A percentile compares a stretch with the other conserved stretches of the same genome.
These are phyloP conservation scores for Muraenolepis orangiensis DNA, from an alignment of 2,797 vertebrate species.

Conservation along the genomic window DNA sequence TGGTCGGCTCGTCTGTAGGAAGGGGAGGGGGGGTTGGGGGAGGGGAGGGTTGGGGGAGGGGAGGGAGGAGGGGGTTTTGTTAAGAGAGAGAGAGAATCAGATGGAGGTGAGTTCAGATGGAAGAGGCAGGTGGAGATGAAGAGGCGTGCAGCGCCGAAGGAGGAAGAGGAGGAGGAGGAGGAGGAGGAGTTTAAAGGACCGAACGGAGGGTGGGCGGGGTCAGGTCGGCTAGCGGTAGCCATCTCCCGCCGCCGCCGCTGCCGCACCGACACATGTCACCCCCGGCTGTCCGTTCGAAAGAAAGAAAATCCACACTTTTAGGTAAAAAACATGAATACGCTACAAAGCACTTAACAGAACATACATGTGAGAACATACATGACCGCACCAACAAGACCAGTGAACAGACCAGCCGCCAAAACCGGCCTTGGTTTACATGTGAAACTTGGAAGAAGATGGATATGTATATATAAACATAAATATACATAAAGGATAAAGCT, in stretches of 20 bases:
- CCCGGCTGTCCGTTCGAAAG: not conserved
- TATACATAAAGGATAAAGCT: not conserved
- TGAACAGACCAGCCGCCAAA: not conserved
- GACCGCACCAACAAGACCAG: not conserved
- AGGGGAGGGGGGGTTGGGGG: slow-evolving; percentile 20
- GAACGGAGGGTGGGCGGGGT: not conserved
- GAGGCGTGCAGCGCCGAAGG: slow-evolving; percentile 22
- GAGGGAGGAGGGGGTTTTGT: slow-evolving; percentile 42
- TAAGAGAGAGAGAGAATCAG: slow-evolving; percentile 4
- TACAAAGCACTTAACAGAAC: not conserved
- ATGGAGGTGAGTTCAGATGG: slow-evolving; percentile 27
- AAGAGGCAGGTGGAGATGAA: slow-evolving; percentile 27
- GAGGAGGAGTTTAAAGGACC: slow-evolving; percentile 18
- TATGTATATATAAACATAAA: not conserved
- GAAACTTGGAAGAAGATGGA: not conserved
- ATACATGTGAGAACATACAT: no score
- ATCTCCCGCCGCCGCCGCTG: not conserved
- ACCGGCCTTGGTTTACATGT: not conserved
- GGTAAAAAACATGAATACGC: not conserved
- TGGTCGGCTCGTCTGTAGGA: slow-evolving; percentile 90
- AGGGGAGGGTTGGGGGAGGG: slow-evolving; percentile 13
- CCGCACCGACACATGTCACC: not conserved
- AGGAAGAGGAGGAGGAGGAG: slow-evolving; percentile 23
- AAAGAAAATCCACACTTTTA: not conserved
- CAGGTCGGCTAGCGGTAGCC: not conserved